Base-by-base conservation (phyloP, 2,113 vertebrate genomes). In the Zapornia atra region DNA sequence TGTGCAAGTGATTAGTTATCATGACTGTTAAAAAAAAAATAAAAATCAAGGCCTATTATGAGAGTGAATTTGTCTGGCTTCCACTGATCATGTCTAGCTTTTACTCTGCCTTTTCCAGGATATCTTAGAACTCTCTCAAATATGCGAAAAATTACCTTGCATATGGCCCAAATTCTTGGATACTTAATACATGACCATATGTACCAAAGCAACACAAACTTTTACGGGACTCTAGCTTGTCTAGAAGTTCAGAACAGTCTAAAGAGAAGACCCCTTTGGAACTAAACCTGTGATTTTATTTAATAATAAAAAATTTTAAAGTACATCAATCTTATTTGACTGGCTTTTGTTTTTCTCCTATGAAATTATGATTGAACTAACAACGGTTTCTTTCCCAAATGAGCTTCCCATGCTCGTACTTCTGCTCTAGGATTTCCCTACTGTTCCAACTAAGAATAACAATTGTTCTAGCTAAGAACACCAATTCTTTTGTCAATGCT, bases 1-100 rank as follows among this genome's bases (percentile, higher is more conserved):
- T 88, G 63, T 86, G 60, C 46, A 88, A 88, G 82, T 80, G 25
- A 71, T 86, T 93, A 85, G 36, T 88, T 86, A 95, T 46, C 13
- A 38, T 15, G 36, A 42, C 33, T 71, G 11, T 56, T 82, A 26
- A 64, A 63, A 13, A 93, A 82, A 61, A 51, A 51, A 42, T 42
- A 42, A 42, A 51, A 71, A 42, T 72, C n/a, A 65, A 76, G 57
- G 11, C 38, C 34, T 70, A 9, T 79, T 73, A 46, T 40, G n/a
- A 75, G 29, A 82, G 5, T 61, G 44, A 88, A 80, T 88, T 90
- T 88, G 5, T 63, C 28, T 65, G 25, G 4, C 12, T 96, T 85
- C 46, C 11, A 12, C 11, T 80, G 16, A 25, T 1, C 2, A 33
- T 69, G 33, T 91, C 54, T 24, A 75, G 15, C 10, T 68, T 80